Evolutionary conservation across 2,113 vertebrate species (phyloP), one percentile per base, ranked within the genome.

Genomic region (Glareola pratincola): DNA sequence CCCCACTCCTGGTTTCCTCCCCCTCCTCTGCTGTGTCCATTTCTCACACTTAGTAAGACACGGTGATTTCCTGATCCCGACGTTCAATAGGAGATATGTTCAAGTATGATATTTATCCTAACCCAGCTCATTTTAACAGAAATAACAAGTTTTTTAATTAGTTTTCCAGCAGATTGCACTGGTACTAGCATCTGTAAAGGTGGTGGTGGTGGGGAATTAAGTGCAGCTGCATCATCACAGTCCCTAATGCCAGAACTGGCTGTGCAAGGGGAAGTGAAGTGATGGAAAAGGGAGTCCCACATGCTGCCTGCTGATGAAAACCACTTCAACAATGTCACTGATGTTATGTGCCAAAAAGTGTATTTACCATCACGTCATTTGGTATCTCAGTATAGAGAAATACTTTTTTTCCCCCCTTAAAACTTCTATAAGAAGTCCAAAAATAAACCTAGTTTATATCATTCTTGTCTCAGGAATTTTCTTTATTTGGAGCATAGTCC

Each of bases 31-130:
- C 41, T 57, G 22, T 24, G 56, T 94, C 37, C 13, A 20, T 69
- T 72, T 82, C 71, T 72, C 30, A 22, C 15, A 1, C 30, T 24
- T 16, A 8, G 19, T 27, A 75, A 60, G 50, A 51, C 8, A 13
- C 26, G 9, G 27, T 9, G 12, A 39, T 92, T 92, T 74, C 45
- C 48, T 39, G 32, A 45, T 41, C 24, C 10, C 1, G 0, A 56
- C 3, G 8, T 18, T 83, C 45, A 26, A 0, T 8, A 50, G 30
- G 76, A 54, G 14, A 4, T 34, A 22, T 0, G 12, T 18, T 47
- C 41, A 13, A 60, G 2, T 36, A 29, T 22, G 62, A n/a, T 24
- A 29, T 53, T 57, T n/a, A 53, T 36, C 39, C 59, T 34, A 23
- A 34, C 18, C 14, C 32, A 39, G 32, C 18, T 76, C 16, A 34